Evolutionary conservation across 2,888 invertebrate genomes (phyloP), one percentile per base, ranked within the genome.

Genomic region (Caenorhabditis wallacei): DNA sequence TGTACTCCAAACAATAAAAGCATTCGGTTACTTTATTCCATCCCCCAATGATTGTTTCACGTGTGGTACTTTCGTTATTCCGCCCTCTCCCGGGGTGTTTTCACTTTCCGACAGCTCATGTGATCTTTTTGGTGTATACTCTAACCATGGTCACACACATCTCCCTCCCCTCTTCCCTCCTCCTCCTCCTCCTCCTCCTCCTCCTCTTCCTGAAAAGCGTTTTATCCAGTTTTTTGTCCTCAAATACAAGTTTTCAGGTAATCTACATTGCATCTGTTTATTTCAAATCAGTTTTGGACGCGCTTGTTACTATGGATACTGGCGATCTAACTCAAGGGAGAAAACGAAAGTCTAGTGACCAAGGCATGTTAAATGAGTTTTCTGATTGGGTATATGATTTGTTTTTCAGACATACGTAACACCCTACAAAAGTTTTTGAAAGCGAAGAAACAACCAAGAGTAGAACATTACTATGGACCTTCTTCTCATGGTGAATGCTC

Each of bases 21-120:
- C 72, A 51, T 48, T 48, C 18, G 40, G 22, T 48, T 57, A 30
- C 30, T 30, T 8, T 30, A 30, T 30, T 57, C 66, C 57, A 35
- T 3, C 30, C 37, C 51, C 57, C n/a, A 46, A 56, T 74, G 64
- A 63, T 72, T 43, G 61, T 54, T 63, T 64, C 74, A 66, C 75
- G 75, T 66, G 74, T 13, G 37, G 11, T 66, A 48, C 16, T 66
- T 64, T 40, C 30, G 64, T 30, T 66, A 68, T 59, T 48, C 51
- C 68, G 26, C 26, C 61, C 24, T 66, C 66, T 66, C 66, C 66
- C 35, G 66, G 66, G 40, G 57, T 76, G 68, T 76, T 76, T 76
- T 76, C 68, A 59, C 76, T 68, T 72, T 53, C 51, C 68, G 59
- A 63, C 78, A 69, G 78, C 78, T 78, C 78, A 78, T 69, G 78